Evolutionary conservation across 2,797 vertebrate genomes (phyloP), one percentile per base, ranked within the genome.

Genomic region (Halcyon chelicuti): DNA sequence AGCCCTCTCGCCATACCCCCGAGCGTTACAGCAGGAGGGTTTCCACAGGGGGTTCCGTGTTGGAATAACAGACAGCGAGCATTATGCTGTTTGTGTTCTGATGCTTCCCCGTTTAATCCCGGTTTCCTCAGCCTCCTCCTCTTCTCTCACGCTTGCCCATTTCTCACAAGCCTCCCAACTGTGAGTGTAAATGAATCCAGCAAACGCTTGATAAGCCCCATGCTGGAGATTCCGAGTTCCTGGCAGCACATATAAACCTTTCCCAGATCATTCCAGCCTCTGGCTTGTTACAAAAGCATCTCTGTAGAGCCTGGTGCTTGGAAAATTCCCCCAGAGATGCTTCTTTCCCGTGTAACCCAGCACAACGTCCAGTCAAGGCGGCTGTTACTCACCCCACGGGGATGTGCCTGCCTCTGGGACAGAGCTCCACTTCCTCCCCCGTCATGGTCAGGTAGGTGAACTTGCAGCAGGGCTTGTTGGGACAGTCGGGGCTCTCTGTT

Each of bases 361-460:
- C 1, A 2, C 46, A 42, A 28, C 0, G 0, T 11, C 28, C 55
- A 12, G 29, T 76, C 82, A 22, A 31, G 71, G 33, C 15, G 60
- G 33, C 17, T 22, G 47, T 7, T 80, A 93, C 98, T 97, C 98
- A 99, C 99, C 98, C 98, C 95, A 99, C 99, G 0, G 98, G 98
- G 91, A 99, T 98, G 98, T 98, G 98, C 72, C 98, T 98, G 66
- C 99, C 99, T 4, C 98, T 98, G 72, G 98, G 98, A 93, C 99
- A 99, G 35, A 99, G 98, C 97, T 99, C 99, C 98, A 99, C 99
- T 73, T 99, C 99, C 72, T 99, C 99, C 14, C 99, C 99, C 0
- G 98, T 99, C 99, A 99, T 99, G 31, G 99, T 99, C 96, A 98
- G 75, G 92, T 99, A 99, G 77, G 99, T 99, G 96, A 99, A 99